Conservation (phyloP, 2,888 invertebrate species). For the Dermolepida albohirtum region DNA sequence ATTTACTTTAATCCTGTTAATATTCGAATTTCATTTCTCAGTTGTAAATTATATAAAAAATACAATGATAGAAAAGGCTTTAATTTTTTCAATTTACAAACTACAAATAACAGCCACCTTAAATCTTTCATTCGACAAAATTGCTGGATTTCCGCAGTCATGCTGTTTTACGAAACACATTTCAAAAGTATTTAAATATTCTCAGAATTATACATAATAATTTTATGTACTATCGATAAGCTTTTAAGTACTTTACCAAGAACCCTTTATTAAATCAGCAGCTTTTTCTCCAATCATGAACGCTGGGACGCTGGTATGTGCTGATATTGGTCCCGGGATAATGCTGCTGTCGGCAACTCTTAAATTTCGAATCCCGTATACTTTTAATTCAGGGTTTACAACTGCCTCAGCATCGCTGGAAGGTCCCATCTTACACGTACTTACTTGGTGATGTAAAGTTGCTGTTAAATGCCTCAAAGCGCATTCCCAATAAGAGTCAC, state of each 20-base stretch:
- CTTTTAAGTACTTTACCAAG: constrained; percentile 52
- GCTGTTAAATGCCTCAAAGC: constrained; percentile 63
- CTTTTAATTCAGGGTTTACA: constrained; percentile 73
- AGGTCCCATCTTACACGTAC: constrained; percentile 81
- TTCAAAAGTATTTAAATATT: too few species aligned
- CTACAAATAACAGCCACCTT: too few species aligned
- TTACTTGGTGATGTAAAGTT: constrained; percentile 59
- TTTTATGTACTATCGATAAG: too few species aligned
- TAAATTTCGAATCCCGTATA: constrained; percentile 71
- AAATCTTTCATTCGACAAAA: too few species aligned
- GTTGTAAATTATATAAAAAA: too few species aligned
- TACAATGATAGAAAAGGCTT: too few species aligned
- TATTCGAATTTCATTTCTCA: too few species aligned
- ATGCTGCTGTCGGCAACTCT: constrained; percentile 78
- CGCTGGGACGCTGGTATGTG: constrained; percentile 77
- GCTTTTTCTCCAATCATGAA: constrained; percentile 81
- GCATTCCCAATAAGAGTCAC: constrained; percentile 80
- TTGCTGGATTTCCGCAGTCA: too few species aligned
- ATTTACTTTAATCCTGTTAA: too few species aligned
- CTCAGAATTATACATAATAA: too few species aligned
- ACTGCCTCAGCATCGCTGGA: constrained; percentile 71
- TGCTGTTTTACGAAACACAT: too few species aligned
- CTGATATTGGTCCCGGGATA: constrained; percentile 73
- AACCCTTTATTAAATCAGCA: constrained; percentile 63
- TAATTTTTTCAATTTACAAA: too few species aligned